Evolutionary conservation across 2,113 vertebrate genomes (phyloP).

Genomic region (Oophaga pumilio): DNA sequence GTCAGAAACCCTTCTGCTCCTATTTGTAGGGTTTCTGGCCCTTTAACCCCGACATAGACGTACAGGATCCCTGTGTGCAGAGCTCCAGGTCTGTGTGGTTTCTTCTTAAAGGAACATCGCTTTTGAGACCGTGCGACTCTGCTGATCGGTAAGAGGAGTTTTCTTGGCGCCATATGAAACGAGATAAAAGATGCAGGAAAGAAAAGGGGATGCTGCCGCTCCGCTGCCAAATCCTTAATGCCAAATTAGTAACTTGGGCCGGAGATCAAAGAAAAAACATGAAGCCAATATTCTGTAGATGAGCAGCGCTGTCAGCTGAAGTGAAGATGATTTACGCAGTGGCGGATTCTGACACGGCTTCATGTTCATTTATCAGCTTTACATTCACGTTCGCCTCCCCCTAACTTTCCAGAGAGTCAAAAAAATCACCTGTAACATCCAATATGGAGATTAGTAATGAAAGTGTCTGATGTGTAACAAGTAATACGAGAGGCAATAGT

Average conservation of each 20-base stretch:
- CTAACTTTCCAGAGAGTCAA: neutral
- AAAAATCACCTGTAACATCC: neutral
- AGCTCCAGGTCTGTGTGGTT: neutral
- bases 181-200: slow-evolving; percentile 10
- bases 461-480: neutral
- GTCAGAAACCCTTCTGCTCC: neutral
- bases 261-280: slow-evolving; percentile 11
- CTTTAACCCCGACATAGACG: neutral
- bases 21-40: neutral
- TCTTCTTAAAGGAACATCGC: neutral
- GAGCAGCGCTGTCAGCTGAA: neutral
- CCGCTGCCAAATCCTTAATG: slow-evolving; percentile 1
- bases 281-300: slow-evolving; percentile 34
- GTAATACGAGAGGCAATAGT: too few relatives aligned
- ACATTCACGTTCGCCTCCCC: neutral
- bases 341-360: neutral
- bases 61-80: neutral
- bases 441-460: neutral
- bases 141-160: neutral
- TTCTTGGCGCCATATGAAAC: neutral
- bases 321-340: neutral
- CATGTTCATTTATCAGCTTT: neutral
- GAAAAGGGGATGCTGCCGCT: neutral
- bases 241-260: slow-evolving; percentile 33
- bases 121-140: neutral